A percentile compares a stretch with the other conserved stretches of the same genome.
Evolutionary conservation across 2,797 vertebrate species (phyloP).

Genomic region (Falco columbarius): DNA sequence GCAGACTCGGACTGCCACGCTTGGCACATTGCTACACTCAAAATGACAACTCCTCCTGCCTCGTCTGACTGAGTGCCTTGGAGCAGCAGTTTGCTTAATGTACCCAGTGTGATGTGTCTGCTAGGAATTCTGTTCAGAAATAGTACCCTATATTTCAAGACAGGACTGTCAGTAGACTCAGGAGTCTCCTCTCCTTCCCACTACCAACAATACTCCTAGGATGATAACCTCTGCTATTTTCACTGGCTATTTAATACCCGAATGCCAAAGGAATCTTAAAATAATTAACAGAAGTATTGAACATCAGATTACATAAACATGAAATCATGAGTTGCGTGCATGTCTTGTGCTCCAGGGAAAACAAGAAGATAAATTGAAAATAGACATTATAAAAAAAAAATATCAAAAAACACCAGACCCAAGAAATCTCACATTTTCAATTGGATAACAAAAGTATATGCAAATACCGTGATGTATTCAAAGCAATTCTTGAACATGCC

Average conservation of each 20-base stretch:
- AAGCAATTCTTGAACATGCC: not conserved
- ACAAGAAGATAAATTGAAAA: not conserved
- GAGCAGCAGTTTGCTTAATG: not conserved
- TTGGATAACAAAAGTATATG: not conserved
- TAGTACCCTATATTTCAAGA: not conserved
- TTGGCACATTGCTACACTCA: not conserved
- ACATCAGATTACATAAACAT: not conserved
- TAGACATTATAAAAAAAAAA: not conserved
- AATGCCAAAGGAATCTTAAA: not conserved
- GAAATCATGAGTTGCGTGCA: not conserved
- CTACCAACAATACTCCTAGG: not conserved
- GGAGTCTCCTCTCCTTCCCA: not conserved
- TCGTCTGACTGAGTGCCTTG: not conserved
- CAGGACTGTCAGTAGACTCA: not conserved
- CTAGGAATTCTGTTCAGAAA: not conserved
- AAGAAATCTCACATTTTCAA: not conserved
- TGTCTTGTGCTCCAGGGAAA: not conserved
- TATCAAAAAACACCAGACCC: not conserved
- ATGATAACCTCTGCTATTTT: not conserved
- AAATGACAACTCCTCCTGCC: not conserved
- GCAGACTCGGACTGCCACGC: not conserved
- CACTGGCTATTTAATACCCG: not conserved
- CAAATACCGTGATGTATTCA: not conserved
- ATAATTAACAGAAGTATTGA: not conserved
- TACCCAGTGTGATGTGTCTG: not conserved